Evolutionary conservation across 2,888 invertebrate genomes (phyloP).

Genomic region (Pristionchus arcanus): DNA sequence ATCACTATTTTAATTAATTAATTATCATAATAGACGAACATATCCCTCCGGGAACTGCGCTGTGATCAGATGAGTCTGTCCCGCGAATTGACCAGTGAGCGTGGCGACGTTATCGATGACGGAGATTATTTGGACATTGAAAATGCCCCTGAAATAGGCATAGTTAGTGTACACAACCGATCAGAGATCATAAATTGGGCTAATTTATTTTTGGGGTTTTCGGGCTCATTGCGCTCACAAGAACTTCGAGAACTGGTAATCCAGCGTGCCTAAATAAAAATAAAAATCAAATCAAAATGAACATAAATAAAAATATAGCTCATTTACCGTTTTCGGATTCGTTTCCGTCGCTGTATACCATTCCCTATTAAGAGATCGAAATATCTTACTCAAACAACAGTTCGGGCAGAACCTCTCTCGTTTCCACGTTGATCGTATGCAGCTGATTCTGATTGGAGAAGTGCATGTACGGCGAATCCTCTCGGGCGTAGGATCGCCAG

Average conservation of each 20-base stretch:
- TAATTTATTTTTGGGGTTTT: too few relatives aligned
- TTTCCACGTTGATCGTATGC: not conserved
- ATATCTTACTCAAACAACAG: not conserved
- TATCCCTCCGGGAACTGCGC: not conserved
- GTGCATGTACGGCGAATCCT: not conserved
- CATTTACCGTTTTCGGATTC: too few relatives aligned
- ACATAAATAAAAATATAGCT: too few relatives aligned
- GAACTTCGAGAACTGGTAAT: too few relatives aligned
- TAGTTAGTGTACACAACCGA: too few relatives aligned
- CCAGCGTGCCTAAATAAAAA: too few relatives aligned
- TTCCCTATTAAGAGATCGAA: too few relatives aligned
- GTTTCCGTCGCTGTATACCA: too few relatives aligned
- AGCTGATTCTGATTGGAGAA: not conserved
- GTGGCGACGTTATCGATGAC: not conserved
- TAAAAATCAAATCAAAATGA: too few relatives aligned
- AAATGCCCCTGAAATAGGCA: not conserved
- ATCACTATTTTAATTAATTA: not conserved
- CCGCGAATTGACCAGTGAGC: not conserved
- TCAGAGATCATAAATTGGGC: too few relatives aligned
- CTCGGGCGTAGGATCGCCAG: not conserved
- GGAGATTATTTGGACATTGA: not conserved
- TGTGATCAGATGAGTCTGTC: not conserved
- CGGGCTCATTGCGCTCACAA: too few relatives aligned
- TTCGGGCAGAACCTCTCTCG: not conserved
- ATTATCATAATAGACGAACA: not conserved